phyloP scores from a whole-genome alignment of 2,888 invertebrate genomes.

The Blera fallax region DNA sequence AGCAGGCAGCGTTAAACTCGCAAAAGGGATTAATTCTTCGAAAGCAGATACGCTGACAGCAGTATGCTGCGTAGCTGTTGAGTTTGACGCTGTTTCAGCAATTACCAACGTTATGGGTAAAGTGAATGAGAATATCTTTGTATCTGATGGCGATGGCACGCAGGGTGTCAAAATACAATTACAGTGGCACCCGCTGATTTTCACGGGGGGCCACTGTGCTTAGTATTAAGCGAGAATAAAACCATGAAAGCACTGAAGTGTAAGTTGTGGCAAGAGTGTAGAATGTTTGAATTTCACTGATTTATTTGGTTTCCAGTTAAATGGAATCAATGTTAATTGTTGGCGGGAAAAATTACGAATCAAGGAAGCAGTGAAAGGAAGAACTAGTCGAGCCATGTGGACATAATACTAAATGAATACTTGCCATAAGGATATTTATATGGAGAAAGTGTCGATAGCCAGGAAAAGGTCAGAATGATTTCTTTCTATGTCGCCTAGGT shows the following conservation, averaged over 20 bases:
- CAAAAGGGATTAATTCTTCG: constrained; percentile 42
- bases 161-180: constrained; percentile 68
- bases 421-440: too few species aligned
- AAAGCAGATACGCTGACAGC: constrained; percentile 49
- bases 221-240: background rate
- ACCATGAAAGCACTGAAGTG: background rate
- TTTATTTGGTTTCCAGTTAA: background rate
- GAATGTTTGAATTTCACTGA: background rate
- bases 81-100: constrained; percentile 18
- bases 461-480: too few species aligned
- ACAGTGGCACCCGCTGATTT: constrained; percentile 57
- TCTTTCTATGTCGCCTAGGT: too few species aligned
- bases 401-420: too few species aligned
- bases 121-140: constrained; percentile 33
- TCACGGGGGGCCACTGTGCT: constrained; percentile 10
- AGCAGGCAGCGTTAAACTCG: constrained; percentile 24
- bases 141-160: constrained; percentile 55
- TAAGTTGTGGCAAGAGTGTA: background rate
- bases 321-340: too few species aligned
- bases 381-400: too few species aligned
- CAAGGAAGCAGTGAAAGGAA: too few species aligned
- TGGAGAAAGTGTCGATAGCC: too few species aligned
- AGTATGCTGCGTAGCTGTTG: constrained; percentile 4
- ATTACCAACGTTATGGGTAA: constrained; percentile 23
- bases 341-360: too few species aligned